Base-by-base conservation (phyloP, 92 coral and sea anemone genomes). In the Pocillopora grandis region DNA sequence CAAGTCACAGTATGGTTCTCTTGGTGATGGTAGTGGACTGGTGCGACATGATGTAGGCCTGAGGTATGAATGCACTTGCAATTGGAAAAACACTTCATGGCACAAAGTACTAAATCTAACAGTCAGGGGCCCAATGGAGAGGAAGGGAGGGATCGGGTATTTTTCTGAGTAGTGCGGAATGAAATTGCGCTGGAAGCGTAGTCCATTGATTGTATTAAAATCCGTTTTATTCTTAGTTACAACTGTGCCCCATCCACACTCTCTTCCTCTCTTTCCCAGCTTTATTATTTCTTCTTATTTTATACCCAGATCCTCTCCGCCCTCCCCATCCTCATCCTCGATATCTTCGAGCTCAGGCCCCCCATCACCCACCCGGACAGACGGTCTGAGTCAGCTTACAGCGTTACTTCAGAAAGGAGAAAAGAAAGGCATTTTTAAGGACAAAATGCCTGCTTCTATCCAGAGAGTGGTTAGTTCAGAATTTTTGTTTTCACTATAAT, bases 391-490 rank as follows among this genome's bases (percentile, higher is more conserved):
- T 71, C 98, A 94, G 48, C 92, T 94, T n/a, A 94, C 98, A 33
- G 98, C 98, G n/a, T 86, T 94, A 35, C 88, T 94, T 62, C 98
- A 94, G 87, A 94, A 85, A 37, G 98, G 98, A 12, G 98, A 94
- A 56, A 86, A 95, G 16, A 94, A 94, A 69, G 98, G 98, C 16
- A 94, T 94, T 55, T 94, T 94, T 76, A 90, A 89, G 75, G 98
- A 94, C 80, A 90, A 90, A 84, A 94, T 94, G 95, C 98, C 98
- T 1, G 98, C 98, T n/a, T 84, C 90, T 82, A 92, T 94, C 62
- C 98, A 94, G 75, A 84, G 95, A 92, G 85, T 94, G 92, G 98
- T 94, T 16, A 76, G 93, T 76, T 0, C 0, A 27, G 15, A 23
- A 37, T 72, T 18, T 37, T n/a, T 21, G 19, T 62, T 62, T 27